phyloP scores from a whole-genome alignment of 2,113 vertebrate genomes.

The Mobula birostris region DNA sequence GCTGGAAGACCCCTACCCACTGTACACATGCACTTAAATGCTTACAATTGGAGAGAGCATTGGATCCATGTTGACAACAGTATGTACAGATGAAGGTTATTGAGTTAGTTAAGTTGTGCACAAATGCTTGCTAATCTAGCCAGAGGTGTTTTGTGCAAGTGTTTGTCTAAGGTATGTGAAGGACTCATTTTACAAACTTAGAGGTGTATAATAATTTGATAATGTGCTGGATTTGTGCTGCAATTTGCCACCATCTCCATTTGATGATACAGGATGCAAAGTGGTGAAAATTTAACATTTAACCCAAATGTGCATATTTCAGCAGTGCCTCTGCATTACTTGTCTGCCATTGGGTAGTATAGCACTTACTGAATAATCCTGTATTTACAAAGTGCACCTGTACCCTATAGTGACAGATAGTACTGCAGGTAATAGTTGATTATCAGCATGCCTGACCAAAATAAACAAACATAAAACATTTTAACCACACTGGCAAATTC shows the following conservation, averaged over 20 bases:
- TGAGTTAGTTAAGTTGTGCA: slow-evolving; percentile 27
- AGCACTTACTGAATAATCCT: neutral
- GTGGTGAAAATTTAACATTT: slow-evolving; percentile 1
- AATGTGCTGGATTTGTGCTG: neutral
- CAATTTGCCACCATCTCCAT: neutral
- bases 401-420: slow-evolving; percentile 23
- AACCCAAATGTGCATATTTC: neutral
- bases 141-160: slow-evolving; percentile 13
- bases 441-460: slow-evolving; percentile 9
- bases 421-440: neutral
- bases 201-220: neutral
- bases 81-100: slow-evolving; percentile 25
- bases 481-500: slow-evolving; percentile 33
- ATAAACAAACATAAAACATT: neutral
- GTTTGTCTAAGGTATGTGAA: neutral
- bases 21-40: slow-evolving; percentile 22
- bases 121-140: slow-evolving; percentile 22
- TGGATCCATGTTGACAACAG: neutral
- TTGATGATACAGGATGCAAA: neutral
- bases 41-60: slow-evolving; percentile 10
- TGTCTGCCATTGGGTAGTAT: slow-evolving; percentile 21
- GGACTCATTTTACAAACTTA: neutral
- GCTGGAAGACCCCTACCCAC: slow-evolving; percentile 35
- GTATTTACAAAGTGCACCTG: slow-evolving; percentile 18
- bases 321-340: slow-evolving; percentile 29